Evolutionary conservation across 2,888 invertebrate genomes (phyloP).

Genomic region (Leptinotarsa haldemani): DNA sequence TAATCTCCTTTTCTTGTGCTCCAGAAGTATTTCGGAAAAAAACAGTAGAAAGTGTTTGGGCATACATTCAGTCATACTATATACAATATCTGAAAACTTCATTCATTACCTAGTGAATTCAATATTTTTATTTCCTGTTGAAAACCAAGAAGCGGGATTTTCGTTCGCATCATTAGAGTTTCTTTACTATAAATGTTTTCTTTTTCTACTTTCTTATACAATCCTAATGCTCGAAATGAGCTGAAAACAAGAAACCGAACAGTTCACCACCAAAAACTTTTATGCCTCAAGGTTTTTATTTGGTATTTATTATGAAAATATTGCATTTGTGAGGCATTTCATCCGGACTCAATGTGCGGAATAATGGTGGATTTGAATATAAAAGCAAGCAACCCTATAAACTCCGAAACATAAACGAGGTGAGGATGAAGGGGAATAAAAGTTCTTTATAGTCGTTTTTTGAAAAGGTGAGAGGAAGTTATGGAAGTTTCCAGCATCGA

Average conservation of each 20-base stretch:
- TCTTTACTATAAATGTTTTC: no score
- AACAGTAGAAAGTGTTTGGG: no score
- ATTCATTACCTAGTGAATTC: no score
- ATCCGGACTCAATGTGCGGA: conserved; percentile 13
- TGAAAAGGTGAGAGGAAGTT: conserved; percentile 16
- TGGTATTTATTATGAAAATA: conserved; percentile 20
- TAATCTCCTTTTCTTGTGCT: no score
- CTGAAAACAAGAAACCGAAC: conserved; percentile 1
- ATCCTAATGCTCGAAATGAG: no score
- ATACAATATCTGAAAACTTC: no score
- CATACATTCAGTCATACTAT: no score
- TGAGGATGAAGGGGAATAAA: conserved; percentile 10
- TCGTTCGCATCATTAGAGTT: no score
- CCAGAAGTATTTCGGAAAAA: no score
- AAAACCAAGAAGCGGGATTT: no score
- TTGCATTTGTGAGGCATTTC: conserved; percentile 12
- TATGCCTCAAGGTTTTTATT: not conserved
- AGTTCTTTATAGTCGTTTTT: conserved; percentile 18
- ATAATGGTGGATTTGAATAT: conserved; percentile 24
- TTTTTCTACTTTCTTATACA: no score
- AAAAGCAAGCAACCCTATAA: conserved; percentile 31
- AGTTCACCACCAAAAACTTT: not conserved
- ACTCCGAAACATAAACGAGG: conserved; percentile 17
- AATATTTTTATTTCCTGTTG: no score
- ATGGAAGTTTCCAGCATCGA: conserved; percentile 15